Evolutionary conservation across 2,797 vertebrate species (phyloP).

Genomic region (Schizothorax lantsangensis): DNA sequence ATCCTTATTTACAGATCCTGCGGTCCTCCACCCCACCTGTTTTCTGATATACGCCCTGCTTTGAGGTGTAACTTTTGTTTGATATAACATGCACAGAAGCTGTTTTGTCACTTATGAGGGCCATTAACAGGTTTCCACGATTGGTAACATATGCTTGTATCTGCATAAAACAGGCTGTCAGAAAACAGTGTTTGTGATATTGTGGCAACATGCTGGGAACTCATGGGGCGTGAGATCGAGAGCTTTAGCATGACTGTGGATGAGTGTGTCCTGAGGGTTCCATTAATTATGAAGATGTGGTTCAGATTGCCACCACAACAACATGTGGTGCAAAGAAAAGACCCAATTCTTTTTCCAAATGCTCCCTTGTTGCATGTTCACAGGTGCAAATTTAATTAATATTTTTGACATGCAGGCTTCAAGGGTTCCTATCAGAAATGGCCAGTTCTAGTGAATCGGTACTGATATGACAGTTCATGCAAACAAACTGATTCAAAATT

Average conservation of each 20-base stretch:
- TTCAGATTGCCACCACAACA: conserved; percentile 53
- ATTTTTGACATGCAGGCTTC: conserved; percentile 48
- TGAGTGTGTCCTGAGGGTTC: conserved; percentile 61
- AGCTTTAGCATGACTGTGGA: conserved; percentile 53
- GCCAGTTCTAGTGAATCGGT: not conserved
- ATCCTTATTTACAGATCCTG: conserved; percentile 34
- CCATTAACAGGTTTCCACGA: conserved; percentile 8
- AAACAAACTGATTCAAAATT: not conserved
- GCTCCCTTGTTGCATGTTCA: conserved; percentile 69
- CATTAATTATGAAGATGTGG: conserved; percentile 72
- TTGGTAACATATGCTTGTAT: conserved; percentile 36
- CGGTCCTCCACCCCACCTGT: not conserved
- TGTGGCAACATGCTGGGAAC: conserved; percentile 50
- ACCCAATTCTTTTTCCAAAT: conserved; percentile 65
- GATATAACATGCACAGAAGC: conserved; percentile 20
- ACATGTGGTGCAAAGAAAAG: conserved; percentile 68
- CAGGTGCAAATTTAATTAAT: conserved; percentile 76
- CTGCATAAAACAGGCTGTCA: conserved; percentile 53
- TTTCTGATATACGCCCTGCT: not conserved
- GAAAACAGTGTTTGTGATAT: conserved; percentile 67
- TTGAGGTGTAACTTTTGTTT: conserved; percentile 6
- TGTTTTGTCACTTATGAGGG: conserved; percentile 31
- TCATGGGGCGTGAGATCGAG: conserved; percentile 65
- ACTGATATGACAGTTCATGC: not conserved
- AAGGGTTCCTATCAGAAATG: conserved; percentile 4